Percentiles rank a stretch among this genome's conserved stretches.
Evolutionary conservation across 64 coral and sea anemone genomes (phyloP).

Genomic region (Cladopsammia gracilis): DNA sequence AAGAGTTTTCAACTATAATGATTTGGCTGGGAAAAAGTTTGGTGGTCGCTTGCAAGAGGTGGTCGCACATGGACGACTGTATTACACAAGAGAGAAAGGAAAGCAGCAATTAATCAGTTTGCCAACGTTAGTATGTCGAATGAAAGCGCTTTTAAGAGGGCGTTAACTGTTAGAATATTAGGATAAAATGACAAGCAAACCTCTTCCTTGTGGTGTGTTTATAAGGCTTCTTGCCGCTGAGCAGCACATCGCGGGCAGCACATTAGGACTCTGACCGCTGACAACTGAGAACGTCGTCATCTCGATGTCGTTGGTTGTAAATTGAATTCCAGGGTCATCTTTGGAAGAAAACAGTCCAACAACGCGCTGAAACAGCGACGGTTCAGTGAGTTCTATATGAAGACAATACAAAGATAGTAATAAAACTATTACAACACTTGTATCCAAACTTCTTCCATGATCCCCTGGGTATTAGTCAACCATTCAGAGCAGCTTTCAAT

Average conservation of each 20-base stretch:
- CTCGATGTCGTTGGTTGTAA: conserved; percentile 55
- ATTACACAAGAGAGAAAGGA: no score
- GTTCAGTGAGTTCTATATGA: neutral
- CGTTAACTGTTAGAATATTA: no score
- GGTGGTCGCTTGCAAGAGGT: no score
- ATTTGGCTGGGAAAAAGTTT: no score
- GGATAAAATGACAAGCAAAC: neutral
- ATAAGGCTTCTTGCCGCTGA: neutral
- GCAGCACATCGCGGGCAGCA: conserved; percentile 8
- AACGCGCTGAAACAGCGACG: conserved; percentile 45
- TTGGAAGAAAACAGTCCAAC: conserved; percentile 34
- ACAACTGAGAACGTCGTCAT: conserved; percentile 65
- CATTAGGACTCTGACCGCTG: conserved; percentile 26
- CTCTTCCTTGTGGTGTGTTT: neutral
- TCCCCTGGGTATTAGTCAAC: no score
- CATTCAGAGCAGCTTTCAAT: no score
- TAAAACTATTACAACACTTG: neutral
- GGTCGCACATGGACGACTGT: no score
- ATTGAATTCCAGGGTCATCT: neutral
- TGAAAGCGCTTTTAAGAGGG: no score
- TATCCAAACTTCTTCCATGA: no score
- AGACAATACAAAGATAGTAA: neutral
- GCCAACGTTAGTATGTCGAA: no score
- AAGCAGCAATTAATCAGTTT: no score
- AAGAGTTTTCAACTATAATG: no score